These are phyloP conservation scores for Hoplostethus atlanticus DNA, from an alignment of 2,797 vertebrate genomes.

Conservation along the genomic window DNA sequence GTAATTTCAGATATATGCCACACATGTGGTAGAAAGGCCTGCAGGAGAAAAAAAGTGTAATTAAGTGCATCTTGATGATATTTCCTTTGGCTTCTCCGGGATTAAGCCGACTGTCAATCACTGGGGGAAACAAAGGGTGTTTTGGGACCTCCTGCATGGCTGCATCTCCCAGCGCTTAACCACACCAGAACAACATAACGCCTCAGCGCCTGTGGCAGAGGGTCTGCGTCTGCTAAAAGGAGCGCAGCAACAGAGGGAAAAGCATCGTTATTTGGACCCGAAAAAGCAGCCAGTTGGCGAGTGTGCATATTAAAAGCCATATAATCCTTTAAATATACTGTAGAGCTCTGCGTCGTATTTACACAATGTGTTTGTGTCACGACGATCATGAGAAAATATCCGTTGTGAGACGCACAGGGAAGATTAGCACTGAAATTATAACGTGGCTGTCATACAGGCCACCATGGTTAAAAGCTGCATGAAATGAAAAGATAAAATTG, in stretches of 20 bases:
- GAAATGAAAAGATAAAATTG: background rate
- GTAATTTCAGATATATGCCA: conserved; percentile 81
- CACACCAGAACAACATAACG: conserved; percentile 41
- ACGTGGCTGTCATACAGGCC: background rate
- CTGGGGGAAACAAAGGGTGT: conserved; percentile 59
- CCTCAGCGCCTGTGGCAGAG: conserved; percentile 27
- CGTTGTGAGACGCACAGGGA: background rate
- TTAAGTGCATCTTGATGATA: conserved; percentile 78
- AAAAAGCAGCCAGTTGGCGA: conserved; percentile 29
- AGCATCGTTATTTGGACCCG: conserved; percentile 22
- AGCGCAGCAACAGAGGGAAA: background rate
- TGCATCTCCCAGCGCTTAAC: conserved; percentile 51
- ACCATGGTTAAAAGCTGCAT: background rate
- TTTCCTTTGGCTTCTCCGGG: conserved; percentile 78
- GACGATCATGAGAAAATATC: conserved; percentile 11
- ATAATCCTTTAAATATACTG: conserved; percentile 50
- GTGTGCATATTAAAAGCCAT: conserved; percentile 28
- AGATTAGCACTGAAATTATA: conserved; percentile 13
- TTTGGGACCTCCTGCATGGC: conserved; percentile 69
- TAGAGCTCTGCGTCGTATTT: conserved; percentile 9
- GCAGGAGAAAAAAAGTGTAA: conserved; percentile 71
- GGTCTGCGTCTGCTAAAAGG: conserved; percentile 18
- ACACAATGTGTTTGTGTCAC: conserved; percentile 25
- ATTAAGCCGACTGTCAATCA: conserved; percentile 74
- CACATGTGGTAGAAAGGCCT: conserved; percentile 80